Evolutionary conservation across 2,113 vertebrate genomes (phyloP).

Genomic region (Megaceryle torquata): DNA sequence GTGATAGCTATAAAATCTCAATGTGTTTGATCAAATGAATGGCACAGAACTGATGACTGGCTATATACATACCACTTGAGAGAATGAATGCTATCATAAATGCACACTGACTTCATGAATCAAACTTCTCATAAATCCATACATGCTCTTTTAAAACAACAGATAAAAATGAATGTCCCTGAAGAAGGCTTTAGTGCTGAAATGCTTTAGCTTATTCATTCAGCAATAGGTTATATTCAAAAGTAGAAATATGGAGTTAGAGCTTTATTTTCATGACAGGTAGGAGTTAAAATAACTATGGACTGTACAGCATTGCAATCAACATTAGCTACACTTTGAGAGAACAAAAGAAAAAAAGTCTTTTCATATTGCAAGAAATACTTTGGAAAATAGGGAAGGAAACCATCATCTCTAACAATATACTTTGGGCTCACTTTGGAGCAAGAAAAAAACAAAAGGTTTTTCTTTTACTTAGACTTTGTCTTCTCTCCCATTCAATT

Average conservation of each 20-base stretch:
- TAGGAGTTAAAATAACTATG: not conserved
- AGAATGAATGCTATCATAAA: not conserved
- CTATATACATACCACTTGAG: not conserved
- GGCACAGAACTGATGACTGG: not conserved
- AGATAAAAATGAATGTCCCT: not conserved
- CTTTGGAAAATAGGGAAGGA: not conserved
- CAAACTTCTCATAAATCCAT: not conserved
- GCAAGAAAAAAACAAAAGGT: not conserved
- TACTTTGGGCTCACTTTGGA: not conserved
- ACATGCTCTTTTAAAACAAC: not conserved
- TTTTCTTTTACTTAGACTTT: not conserved
- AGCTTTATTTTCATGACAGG: not conserved
- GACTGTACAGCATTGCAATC: not conserved
- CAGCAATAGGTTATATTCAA: not conserved
- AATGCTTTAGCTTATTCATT: not conserved
- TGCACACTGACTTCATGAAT: not conserved
- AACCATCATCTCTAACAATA: not conserved
- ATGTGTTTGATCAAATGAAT: not conserved
- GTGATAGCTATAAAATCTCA: not conserved
- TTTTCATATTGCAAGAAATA: constrained; percentile 6
- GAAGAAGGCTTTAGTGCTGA: not conserved
- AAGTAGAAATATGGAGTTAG: not conserved
- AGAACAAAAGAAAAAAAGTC: not conserved
- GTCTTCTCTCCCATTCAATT: not conserved
- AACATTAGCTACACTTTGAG: not conserved